Evolutionary conservation across 2,113 vertebrate species (phyloP).

Genomic region (Paratilapia polleni): DNA sequence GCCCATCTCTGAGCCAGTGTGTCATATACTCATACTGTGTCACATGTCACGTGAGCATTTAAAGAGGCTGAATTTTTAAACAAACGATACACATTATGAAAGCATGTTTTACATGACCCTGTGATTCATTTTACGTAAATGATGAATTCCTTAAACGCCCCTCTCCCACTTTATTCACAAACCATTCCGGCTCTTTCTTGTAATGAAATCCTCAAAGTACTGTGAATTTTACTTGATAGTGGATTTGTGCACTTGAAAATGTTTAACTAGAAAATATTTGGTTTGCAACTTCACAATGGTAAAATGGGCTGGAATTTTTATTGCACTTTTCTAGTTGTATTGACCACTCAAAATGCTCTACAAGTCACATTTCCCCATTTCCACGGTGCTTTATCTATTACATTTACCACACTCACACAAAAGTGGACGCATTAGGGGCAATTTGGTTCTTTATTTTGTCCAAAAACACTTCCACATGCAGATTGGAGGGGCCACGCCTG

Average conservation of each 20-base stretch:
- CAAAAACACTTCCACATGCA: not conserved
- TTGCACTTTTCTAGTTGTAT: not conserved
- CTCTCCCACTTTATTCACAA: not conserved
- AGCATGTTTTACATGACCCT: not conserved
- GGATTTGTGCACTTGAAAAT: not conserved
- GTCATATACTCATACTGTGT: conserved; percentile 23
- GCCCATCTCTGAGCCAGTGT: conserved; percentile 27
- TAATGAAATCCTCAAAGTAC: not conserved
- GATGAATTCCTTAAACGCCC: not conserved
- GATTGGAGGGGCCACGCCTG: not conserved
- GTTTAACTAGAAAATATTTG: conserved; percentile 1
- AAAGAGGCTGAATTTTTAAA: conserved; percentile 12
- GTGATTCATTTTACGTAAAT: not conserved
- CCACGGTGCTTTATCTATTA: not conserved
- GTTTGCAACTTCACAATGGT: not conserved
- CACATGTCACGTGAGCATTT: conserved; percentile 12
- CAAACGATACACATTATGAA: not conserved
- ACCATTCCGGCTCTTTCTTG: not conserved
- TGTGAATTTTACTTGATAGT: not conserved
- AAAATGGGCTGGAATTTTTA: not conserved
- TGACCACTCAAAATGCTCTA: not conserved
- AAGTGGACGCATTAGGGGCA: not conserved
- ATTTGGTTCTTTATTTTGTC: not conserved
- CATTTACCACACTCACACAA: not conserved
- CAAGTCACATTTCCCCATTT: not conserved